phyloP scores from a whole-genome alignment of 2,113 vertebrate genomes.

The Notarius quadriscutis region DNA sequence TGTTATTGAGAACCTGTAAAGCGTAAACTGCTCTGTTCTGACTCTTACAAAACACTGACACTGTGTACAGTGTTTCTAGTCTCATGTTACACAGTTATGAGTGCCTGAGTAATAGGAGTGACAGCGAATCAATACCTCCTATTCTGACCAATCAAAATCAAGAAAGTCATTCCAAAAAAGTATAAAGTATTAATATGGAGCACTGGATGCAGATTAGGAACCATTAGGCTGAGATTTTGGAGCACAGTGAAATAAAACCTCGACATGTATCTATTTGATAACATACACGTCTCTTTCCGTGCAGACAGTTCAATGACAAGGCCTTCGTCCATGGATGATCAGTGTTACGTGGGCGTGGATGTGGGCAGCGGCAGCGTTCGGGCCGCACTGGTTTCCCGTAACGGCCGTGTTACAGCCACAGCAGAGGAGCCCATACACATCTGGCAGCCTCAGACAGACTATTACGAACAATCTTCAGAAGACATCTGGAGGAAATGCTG shows the following conservation, averaged over 20 bases:
- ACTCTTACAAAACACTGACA: background rate
- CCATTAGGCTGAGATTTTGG: background rate
- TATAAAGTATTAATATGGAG: too few species aligned
- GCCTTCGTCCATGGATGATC: conserved; percentile 21
- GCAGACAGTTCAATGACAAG: background rate
- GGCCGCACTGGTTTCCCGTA: conserved; percentile 82
- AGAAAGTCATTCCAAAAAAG: background rate
- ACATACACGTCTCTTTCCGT: background rate
- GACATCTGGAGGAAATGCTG: conserved; percentile 93
- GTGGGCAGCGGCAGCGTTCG: conserved; percentile 90
- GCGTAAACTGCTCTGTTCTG: too few species aligned
- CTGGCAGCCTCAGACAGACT: conserved; percentile 82
- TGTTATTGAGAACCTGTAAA: too few species aligned
- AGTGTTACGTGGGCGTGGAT: conserved; percentile 87
- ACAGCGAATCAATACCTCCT: background rate
- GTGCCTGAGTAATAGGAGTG: too few species aligned
- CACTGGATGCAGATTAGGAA: background rate
- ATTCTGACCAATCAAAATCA: background rate
- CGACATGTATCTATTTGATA: background rate
- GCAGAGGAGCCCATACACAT: conserved; percentile 80
- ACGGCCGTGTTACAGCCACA: conserved; percentile 72
- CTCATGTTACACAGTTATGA: too few species aligned
- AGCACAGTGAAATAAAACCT: background rate
- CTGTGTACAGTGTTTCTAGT: too few species aligned
- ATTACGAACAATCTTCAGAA: conserved; percentile 89